Base-by-base conservation (phyloP, 2,113 vertebrate species). In the Ursus arctos region DNA sequence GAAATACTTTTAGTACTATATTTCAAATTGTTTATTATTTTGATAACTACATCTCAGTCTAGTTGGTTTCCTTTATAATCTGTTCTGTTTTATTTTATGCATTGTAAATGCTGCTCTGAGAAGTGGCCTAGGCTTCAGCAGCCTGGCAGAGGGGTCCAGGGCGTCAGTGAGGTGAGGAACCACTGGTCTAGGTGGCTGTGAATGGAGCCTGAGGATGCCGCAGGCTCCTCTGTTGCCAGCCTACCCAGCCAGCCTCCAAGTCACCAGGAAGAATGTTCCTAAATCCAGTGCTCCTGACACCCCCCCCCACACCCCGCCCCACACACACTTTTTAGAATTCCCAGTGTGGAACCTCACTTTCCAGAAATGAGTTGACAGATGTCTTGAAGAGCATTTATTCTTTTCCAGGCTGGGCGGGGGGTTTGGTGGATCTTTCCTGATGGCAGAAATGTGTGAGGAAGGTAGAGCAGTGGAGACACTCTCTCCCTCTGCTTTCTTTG, bases 341-440 rank as follows among this genome's bases (percentile, higher is more conserved):
- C 85, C 77, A 19, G 7, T 40, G 12, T 71, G 49, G 83, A 95
- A 84, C 67, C 74, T 65, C 36, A 88, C 69, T 97, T 92, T 92
- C 89, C 74, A 31, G 95, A 69, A 65, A 53, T 49, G 15, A 93
- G 81, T n/a, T 59, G 93, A 76, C 90, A 91, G 77, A 71, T 85
- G 67, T 83, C 63, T 97, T 77, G 21, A 92, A 84, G 95, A 79
- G 55, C 79, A 77, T 65, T 74, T 26, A 63, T 72, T 74, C 83
- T 86, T 74, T 36, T 26, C 43, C 0, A 28, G 65, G 74, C 43
- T 76, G 33, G 33, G 65, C 28, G 36, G 21, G 13, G 43, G 24
- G 24, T 24, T 36, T n/a, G 36, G 55, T 69, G 51, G 49, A n/a
- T 7, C 55, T 92, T 61, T 40, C 71, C 77, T 26, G 13, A 93